Conservation (phyloP, 2,113 vertebrate genomes). For the Nothobranchius kuhntae region DNA sequence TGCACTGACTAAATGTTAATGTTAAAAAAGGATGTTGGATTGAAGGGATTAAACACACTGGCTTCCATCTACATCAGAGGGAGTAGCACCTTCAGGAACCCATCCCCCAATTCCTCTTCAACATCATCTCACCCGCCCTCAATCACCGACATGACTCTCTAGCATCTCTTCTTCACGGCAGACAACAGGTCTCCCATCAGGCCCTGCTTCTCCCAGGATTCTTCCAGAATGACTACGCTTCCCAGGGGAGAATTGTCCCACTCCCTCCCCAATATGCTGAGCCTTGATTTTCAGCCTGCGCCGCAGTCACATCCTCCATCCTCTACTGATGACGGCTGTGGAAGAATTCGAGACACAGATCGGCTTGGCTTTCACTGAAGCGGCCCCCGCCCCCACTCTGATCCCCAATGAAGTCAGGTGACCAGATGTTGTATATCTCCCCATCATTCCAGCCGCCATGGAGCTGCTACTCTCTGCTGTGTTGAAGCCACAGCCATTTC, state of each 20-base stretch:
- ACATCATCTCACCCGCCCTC: conserved; percentile 53
- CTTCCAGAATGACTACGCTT: conserved; percentile 56
- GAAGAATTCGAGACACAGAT: conserved; percentile 56
- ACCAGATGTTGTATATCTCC: conserved; percentile 78
- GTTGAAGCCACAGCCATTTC: conserved; percentile 40
- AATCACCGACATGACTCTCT: conserved; percentile 62
- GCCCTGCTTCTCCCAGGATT: conserved; percentile 54
- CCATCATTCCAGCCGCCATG: conserved; percentile 71
- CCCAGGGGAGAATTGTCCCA: conserved; percentile 26
- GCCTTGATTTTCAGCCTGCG: conserved; percentile 7
- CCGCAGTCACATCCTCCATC: conserved; percentile 30
- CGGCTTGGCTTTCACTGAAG: conserved; percentile 63
- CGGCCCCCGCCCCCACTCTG: conserved; percentile 64
- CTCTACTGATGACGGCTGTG: conserved; percentile 25
- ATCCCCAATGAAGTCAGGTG: conserved; percentile 76
- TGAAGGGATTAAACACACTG: conserved; percentile 16
- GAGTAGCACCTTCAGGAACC: conserved; percentile 58
- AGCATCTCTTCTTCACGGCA: conserved; percentile 44
- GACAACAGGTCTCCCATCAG: conserved; percentile 69
- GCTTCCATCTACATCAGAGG: conserved; percentile 23
- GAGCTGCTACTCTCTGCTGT: conserved; percentile 65
- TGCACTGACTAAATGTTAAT: background rate
- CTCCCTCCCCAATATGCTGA: conserved; percentile 16
- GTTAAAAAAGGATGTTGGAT: conserved; percentile 8
- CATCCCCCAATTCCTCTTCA: conserved; percentile 60